Evolutionary conservation across 2,888 invertebrate genomes (phyloP).

Genomic region (Rhagium mordax): DNA sequence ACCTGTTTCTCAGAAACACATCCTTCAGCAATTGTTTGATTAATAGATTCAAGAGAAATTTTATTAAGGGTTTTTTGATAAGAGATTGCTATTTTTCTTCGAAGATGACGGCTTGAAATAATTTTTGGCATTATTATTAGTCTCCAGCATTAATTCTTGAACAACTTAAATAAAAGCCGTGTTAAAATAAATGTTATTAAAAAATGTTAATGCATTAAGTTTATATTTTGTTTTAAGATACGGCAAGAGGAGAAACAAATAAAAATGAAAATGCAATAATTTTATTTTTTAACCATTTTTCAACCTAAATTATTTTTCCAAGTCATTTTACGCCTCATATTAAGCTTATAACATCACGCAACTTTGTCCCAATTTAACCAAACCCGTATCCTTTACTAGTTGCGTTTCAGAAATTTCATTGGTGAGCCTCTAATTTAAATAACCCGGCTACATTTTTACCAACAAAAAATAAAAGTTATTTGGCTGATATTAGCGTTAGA

Average conservation of each 20-base stretch:
- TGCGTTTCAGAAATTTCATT: no score
- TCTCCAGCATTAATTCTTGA: not conserved
- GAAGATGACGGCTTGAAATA: not conserved
- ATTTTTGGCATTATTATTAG: not conserved
- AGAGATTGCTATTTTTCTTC: not conserved
- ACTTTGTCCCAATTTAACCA: no score
- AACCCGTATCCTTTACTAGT: no score
- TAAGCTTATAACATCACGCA: no score
- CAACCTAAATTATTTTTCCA: not conserved
- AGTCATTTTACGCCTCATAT: not conserved
- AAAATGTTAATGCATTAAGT: not conserved
- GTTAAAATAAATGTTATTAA: not conserved
- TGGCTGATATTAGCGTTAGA: no score
- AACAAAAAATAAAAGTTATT: no score
- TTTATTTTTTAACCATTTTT: no score
- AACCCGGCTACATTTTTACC: no score
- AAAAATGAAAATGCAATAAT: no score
- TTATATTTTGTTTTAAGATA: not conserved
- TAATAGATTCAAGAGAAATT: not conserved
- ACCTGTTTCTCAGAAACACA: not conserved
- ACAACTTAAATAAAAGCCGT: not conserved
- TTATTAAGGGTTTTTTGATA: not conserved
- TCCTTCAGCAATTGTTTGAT: slow-evolving; percentile 1
- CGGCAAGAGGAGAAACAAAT: no score
- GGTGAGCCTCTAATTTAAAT: no score